A percentile compares a stretch with the other conserved stretches of the same genome.
phyloP scores from a whole-genome alignment of 1,140 invertebrate genomes.

The Drosophila mauritiana region DNA sequence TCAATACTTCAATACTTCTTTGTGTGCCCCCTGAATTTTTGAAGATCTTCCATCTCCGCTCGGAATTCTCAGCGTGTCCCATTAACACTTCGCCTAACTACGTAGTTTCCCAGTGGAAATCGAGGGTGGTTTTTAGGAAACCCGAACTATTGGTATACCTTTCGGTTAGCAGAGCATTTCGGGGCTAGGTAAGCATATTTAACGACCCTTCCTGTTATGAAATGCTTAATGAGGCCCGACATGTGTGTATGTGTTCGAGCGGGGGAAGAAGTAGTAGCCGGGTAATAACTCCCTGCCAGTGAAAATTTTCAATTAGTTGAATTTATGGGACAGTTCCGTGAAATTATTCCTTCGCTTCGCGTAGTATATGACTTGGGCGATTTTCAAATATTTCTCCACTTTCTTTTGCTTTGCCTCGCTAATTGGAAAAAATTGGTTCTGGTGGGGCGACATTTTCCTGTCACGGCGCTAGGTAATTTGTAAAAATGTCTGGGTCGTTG shows the following conservation, averaged over 20 bases:
- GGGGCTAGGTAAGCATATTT: conserved; percentile 60
- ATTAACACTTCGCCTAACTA: conserved; percentile 74
- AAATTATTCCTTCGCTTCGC: conserved; percentile 29
- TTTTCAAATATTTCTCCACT: conserved; percentile 30
- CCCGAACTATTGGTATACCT: conserved; percentile 42
- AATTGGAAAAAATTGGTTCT: conserved; percentile 63
- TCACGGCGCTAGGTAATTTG: conserved; percentile 35
- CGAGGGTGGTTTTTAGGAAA: conserved; percentile 49
- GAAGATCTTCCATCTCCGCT: conserved; percentile 57
- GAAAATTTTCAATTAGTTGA: conserved; percentile 74
- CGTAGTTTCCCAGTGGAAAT: conserved; percentile 22
- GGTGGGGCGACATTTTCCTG: conserved; percentile 11
- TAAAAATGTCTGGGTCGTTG: conserved; percentile 39
- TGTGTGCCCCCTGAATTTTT: neutral
- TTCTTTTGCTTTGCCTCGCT: conserved; percentile 30
- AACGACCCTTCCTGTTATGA: conserved; percentile 58
- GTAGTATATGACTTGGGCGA: conserved; percentile 23
- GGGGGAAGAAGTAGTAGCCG: conserved; percentile 1
- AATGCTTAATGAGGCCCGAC: conserved; percentile 70
- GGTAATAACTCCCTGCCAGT: conserved; percentile 51
- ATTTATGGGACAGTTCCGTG: conserved; percentile 55
- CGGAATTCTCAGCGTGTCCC: conserved; percentile 57
- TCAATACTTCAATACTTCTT: conserved; percentile 60
- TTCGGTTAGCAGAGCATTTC: conserved; percentile 28
- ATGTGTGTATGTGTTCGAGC: conserved; percentile 20